A percentile compares a stretch with the other conserved stretches of the same genome.
Evolutionary conservation across 2,797 vertebrate genomes (phyloP).

Genomic region (Pangasius sanitwongsei): DNA sequence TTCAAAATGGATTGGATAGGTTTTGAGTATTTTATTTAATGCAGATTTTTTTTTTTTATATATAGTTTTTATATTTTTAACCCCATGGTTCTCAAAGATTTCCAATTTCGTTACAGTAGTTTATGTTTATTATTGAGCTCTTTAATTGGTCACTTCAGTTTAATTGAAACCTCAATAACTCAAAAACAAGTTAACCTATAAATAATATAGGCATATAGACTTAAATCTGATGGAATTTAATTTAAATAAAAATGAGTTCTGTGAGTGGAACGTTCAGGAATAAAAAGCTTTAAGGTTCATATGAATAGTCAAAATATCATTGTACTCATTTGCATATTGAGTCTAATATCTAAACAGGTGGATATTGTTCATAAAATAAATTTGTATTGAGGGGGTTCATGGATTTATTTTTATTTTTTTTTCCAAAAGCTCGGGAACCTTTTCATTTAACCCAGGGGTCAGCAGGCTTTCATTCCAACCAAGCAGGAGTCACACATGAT

Average conservation of each 20-base stretch:
- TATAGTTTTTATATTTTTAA: neutral
- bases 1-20: neutral
- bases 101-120: neutral
- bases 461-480: neutral
- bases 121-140: neutral
- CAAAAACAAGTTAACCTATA: neutral
- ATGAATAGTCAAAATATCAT: neutral
- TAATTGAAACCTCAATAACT: neutral
- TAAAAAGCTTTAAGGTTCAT: neutral
- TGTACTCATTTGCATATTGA: no score
- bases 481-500: neutral
- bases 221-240: neutral
- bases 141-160: neutral
- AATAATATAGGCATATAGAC: neutral
- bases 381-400: neutral
- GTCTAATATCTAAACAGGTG: neutral
- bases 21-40: slow-evolving; percentile 2
- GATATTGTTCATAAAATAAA: neutral
- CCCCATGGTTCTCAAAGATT: neutral
- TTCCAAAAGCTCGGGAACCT: neutral
- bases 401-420: neutral
- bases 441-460: neutral
- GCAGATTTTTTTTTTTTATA: neutral
- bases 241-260: neutral
- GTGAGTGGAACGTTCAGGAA: neutral